A percentile compares a stretch with the other conserved stretches of the same genome.
These are phyloP conservation scores for Lepus townsendii DNA, from an alignment of 2,797 vertebrate species.

Conservation along the genomic window DNA sequence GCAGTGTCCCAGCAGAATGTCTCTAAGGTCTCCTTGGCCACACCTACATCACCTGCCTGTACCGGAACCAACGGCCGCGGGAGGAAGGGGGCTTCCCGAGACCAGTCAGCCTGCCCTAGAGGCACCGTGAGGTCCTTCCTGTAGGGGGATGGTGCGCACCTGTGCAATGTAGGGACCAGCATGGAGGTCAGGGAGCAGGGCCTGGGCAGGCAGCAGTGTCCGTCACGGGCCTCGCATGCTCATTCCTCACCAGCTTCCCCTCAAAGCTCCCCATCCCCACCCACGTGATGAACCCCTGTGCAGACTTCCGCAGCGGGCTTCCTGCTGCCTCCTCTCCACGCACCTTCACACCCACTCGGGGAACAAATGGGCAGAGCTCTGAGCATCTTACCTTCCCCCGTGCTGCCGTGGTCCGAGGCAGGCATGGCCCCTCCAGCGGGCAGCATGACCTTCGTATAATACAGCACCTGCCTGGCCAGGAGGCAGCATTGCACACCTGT, in stretches of 20 bases:
- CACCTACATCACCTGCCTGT: background rate
- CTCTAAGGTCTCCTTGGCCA: background rate
- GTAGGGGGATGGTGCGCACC: rapidly evolving
- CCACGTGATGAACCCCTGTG: background rate
- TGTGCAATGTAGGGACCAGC: background rate
- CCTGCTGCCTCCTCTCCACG: background rate
- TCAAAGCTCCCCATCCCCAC: background rate
- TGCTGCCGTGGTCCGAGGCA: background rate
- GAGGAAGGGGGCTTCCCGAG: background rate
- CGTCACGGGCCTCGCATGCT: background rate
- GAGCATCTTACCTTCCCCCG: background rate
- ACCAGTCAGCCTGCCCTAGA: background rate
- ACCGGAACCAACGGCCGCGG: background rate
- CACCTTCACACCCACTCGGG: background rate
- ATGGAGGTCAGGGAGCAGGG: background rate
- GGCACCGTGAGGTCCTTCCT: background rate
- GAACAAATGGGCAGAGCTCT: background rate
- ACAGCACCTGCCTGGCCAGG: background rate
- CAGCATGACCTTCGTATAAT: background rate
- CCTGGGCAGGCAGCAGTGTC: rapidly evolving
- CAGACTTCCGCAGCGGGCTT: background rate
- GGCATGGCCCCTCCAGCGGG: background rate
- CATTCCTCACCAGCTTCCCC: background rate
- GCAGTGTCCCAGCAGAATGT: background rate
- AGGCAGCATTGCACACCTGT: background rate